Conservation (phyloP, 1,140 invertebrate species). For the Drosophila saltans region DNA sequence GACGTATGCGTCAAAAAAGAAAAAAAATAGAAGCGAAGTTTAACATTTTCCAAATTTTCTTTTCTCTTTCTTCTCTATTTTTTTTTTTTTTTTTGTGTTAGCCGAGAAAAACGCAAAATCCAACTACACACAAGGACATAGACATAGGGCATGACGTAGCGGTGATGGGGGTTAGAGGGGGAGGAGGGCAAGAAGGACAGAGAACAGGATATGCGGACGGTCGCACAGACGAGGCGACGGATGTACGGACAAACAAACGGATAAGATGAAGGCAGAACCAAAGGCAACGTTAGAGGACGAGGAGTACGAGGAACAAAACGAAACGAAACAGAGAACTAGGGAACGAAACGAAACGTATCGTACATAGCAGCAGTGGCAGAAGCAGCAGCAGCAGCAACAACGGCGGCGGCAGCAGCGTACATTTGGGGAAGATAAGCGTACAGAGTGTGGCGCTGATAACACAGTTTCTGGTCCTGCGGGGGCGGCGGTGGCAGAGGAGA, state of each 20-base stretch:
- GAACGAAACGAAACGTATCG: slow-evolving; percentile 38
- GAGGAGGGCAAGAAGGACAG: slow-evolving; percentile 17
- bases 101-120: slow-evolving; percentile 59
- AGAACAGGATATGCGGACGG: slow-evolving; percentile 75
- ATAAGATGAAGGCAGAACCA: slow-evolving; percentile 60
- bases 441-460: slow-evolving; percentile 76
- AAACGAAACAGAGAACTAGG: slow-evolving; percentile 33
- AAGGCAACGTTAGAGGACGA: slow-evolving; percentile 2
- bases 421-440: slow-evolving; percentile 70
- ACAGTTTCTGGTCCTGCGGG: slow-evolving; percentile 54
- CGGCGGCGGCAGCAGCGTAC: slow-evolving; percentile 26
- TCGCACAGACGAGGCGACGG: slow-evolving; percentile 78
- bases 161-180: background rate
- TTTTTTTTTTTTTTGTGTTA: slow-evolving; percentile 44
- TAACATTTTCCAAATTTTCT: slow-evolving; percentile 75
- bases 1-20: slow-evolving; percentile 65
- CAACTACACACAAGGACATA: slow-evolving; percentile 50
- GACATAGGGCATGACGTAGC: slow-evolving; percentile 32
- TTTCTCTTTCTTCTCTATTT: slow-evolving; percentile 54
- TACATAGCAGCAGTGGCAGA: background rate
- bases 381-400: no score
- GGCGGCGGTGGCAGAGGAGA: slow-evolving; percentile 28
- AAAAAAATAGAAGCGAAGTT: slow-evolving; percentile 33
- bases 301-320: slow-evolving; percentile 18
- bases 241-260: slow-evolving; percentile 80